Evolutionary conservation across 1,140 invertebrate species (phyloP).

Genomic region (Drosophila albomicans): DNA sequence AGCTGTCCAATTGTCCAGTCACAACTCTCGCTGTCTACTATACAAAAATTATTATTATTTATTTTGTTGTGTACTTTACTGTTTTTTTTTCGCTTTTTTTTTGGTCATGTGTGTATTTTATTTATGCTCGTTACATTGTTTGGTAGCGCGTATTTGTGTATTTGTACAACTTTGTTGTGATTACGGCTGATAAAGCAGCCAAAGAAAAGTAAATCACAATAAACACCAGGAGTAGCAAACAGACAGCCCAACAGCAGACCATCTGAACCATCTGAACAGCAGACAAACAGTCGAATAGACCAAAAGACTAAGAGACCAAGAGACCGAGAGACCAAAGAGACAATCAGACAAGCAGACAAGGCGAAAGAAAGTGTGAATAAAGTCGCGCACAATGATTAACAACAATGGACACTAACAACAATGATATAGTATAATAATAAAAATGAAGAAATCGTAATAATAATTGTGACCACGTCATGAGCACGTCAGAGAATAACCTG

Average conservation of each 20-base stretch:
- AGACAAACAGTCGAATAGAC: conserved; percentile 21
- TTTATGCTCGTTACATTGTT: conserved; percentile 55
- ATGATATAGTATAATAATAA: conserved; percentile 49
- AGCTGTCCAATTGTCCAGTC: conserved; percentile 10
- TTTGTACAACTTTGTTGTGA: conserved; percentile 76
- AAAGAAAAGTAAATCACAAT: conserved; percentile 76
- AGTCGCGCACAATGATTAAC: conserved; percentile 67
- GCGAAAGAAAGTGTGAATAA: conserved; percentile 79
- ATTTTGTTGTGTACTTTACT: conserved; percentile 11
- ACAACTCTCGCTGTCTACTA: conserved; percentile 59
- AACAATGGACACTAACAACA: conserved; percentile 62
- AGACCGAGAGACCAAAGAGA: conserved; percentile 1
- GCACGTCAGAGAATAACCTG: conserved; percentile 52
- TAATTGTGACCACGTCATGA: conserved; percentile 77
- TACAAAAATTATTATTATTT: conserved; percentile 36
- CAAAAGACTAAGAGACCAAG: not conserved
- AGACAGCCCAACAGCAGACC: conserved; percentile 12
- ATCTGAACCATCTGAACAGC: not conserved
- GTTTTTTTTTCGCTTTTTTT: not conserved
- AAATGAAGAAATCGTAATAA: conserved; percentile 65
- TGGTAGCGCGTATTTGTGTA: conserved; percentile 55
- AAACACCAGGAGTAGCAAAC: conserved; percentile 34
- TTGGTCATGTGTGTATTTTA: conserved; percentile 22
- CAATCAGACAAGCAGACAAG: conserved; percentile 16
- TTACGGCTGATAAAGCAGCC: conserved; percentile 71